Evolutionary conservation across 2,113 vertebrate species (phyloP).

Genomic region (Pimephales promelas): DNA sequence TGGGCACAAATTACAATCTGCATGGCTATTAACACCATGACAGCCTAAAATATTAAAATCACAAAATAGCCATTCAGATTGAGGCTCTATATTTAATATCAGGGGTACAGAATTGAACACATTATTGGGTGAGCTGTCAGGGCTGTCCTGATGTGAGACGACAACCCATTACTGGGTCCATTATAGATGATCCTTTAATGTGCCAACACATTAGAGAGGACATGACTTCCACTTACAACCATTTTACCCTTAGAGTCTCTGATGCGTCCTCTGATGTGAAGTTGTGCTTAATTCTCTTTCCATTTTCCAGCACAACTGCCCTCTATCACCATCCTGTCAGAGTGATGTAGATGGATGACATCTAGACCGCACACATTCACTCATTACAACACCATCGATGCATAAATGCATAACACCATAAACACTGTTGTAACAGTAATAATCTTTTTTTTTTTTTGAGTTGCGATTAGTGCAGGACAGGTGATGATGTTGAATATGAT

Average conservation of each 20-base stretch:
- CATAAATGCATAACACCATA: background rate
- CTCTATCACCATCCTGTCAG: conserved; percentile 24
- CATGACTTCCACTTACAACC: conserved; percentile 51
- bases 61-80: conserved; percentile 54
- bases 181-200: conserved; percentile 62
- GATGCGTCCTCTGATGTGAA: background rate
- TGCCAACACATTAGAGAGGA: conserved; percentile 56
- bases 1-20: conserved; percentile 26
- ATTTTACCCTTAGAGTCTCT: conserved; percentile 13
- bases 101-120: conserved; percentile 33
- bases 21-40: conserved; percentile 32
- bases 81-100: conserved; percentile 49
- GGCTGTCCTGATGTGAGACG: conserved; percentile 30
- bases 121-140: conserved; percentile 50
- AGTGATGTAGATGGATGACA: conserved; percentile 31
- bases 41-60: conserved; percentile 53
- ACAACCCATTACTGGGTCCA: conserved; percentile 53
- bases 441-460: background rate
- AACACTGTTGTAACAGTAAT: background rate
- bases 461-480: background rate
- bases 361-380: background rate
- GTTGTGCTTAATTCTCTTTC: conserved; percentile 37
- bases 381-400: background rate
- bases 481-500: background rate
- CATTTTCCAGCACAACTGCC: conserved; percentile 35